Conservation (phyloP, 2,888 invertebrate genomes). For the Xestia ashworthii region DNA sequence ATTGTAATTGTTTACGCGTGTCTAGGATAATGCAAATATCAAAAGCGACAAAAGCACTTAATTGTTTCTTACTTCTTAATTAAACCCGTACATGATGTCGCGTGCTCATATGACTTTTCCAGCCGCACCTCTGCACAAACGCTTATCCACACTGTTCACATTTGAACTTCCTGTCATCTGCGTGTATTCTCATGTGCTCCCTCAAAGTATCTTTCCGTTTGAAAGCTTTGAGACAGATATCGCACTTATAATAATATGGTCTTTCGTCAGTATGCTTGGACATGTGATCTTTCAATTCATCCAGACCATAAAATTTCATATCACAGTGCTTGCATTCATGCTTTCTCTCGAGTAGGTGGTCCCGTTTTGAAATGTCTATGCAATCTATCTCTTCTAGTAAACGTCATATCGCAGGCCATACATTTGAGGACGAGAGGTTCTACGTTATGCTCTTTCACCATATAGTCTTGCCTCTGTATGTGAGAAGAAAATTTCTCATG, state of each 20-base stretch:
- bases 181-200: slow-evolving; percentile 23
- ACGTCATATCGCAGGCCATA: neutral
- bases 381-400: neutral
- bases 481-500: slow-evolving; percentile 42
- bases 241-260: slow-evolving; percentile 42
- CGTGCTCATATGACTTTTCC: neutral
- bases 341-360: neutral
- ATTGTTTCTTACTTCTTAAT: neutral
- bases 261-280: slow-evolving; percentile 60
- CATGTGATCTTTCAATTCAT: slow-evolving; percentile 52
- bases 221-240: slow-evolving; percentile 56
- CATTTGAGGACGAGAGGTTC: neutral
- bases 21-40: neutral
- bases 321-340: slow-evolving; percentile 44
- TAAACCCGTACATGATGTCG: neutral
- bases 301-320: slow-evolving; percentile 52
- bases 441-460: neutral
- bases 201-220: slow-evolving; percentile 47
- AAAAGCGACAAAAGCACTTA: neutral
- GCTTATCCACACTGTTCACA: neutral
- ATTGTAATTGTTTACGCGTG: neutral
- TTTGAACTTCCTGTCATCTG: neutral
- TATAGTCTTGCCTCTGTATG: slow-evolving; percentile 18
- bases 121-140: neutral
- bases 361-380: neutral